A percentile compares a stretch with the other conserved stretches of the same genome.
Conservation (phyloP, 2,797 vertebrate species). For the Macroramphosus scolopax region DNA sequence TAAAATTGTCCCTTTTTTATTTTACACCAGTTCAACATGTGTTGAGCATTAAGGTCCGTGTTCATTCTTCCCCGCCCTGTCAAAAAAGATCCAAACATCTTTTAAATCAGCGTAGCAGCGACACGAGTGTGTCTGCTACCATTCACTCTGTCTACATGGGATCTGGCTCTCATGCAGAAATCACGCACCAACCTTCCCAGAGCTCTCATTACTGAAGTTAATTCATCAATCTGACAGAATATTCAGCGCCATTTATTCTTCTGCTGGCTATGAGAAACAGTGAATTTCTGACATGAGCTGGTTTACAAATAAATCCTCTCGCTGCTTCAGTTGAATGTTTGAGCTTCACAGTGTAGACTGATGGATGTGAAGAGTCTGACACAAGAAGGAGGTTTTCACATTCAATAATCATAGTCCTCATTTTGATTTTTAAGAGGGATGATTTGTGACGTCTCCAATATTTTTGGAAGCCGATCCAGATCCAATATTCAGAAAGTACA, state of each 20-base stretch:
- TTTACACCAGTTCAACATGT: slow-evolving; percentile 42
- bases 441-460: too few species aligned
- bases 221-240: slow-evolving; percentile 61
- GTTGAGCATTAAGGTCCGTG: slow-evolving; percentile 33
- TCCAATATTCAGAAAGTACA: too few species aligned
- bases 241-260: slow-evolving; percentile 52
- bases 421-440: too few species aligned
- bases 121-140: slow-evolving; percentile 45
- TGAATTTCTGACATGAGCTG: slow-evolving; percentile 32
- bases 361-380: too few species aligned
- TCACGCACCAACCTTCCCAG: slow-evolving; percentile 44
- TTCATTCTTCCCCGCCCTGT: slow-evolving; percentile 39
- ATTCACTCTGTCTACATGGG: slow-evolving; percentile 35
- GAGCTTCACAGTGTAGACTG: too few species aligned
- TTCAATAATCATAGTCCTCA: too few species aligned
- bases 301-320: slow-evolving; percentile 20
- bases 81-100: slow-evolving; percentile 54
- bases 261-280: slow-evolving; percentile 31
- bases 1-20: slow-evolving; percentile 37
- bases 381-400: too few species aligned
- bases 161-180: slow-evolving; percentile 43
- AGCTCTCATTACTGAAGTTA: slow-evolving; percentile 52
- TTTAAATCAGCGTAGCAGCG: slow-evolving; percentile 42
- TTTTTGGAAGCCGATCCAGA: too few species aligned
- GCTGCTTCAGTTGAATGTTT: too few species aligned